Evolutionary conservation across 2,888 invertebrate genomes (phyloP).

Genomic region (Cremastinae sp.): DNA sequence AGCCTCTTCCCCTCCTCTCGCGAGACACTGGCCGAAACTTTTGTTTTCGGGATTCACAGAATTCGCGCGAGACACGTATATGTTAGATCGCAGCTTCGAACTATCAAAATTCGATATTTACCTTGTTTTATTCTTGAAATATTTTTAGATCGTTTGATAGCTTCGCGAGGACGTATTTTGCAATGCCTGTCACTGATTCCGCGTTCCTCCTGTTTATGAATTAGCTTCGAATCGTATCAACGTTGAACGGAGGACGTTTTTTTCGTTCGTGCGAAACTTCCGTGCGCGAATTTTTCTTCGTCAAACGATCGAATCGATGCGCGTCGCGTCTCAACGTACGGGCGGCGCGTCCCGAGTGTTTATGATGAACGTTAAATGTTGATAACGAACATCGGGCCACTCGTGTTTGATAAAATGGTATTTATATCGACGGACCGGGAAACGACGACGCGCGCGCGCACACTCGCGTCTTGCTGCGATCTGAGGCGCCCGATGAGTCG

Average conservation of each 20-base stretch:
- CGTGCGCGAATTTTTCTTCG: background rate
- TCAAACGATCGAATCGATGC: constrained; percentile 10
- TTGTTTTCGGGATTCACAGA: background rate
- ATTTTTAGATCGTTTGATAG: too few relatives aligned
- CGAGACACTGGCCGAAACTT: background rate
- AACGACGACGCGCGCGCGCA: constrained; percentile 69
- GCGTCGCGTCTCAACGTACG: background rate
- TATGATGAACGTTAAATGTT: background rate
- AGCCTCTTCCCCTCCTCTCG: background rate
- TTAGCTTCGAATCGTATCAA: too few relatives aligned
- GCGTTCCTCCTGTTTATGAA: too few relatives aligned
- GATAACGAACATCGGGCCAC: background rate
- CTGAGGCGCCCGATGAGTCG: constrained; percentile 67
- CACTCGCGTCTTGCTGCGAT: constrained; percentile 75
- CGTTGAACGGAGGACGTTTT: too few relatives aligned
- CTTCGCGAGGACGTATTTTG: too few relatives aligned
- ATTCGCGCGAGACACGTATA: background rate
- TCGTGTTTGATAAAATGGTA: constrained; percentile 1
- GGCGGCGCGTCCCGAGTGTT: too few relatives aligned
- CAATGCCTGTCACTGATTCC: too few relatives aligned
- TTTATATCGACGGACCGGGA: constrained; percentile 45
- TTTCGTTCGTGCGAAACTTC: too few relatives aligned
- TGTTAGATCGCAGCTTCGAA: too few relatives aligned
- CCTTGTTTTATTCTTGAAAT: too few relatives aligned
- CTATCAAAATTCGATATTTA: too few relatives aligned